These are phyloP conservation scores for Toxonevra muliebris DNA, from an alignment of 2,888 invertebrate genomes.

Conservation along the genomic window DNA sequence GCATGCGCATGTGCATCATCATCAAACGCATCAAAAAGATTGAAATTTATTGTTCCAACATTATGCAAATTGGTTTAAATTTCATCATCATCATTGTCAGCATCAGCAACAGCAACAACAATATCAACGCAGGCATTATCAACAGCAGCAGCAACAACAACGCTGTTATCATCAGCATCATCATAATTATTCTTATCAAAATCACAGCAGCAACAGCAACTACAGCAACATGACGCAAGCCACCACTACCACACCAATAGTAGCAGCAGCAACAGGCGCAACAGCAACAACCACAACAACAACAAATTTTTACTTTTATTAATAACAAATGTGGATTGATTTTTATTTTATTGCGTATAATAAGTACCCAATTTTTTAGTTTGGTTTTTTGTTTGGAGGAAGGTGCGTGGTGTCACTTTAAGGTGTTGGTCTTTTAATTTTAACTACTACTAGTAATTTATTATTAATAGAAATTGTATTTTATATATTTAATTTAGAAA, in stretches of 20 bases:
- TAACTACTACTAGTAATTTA: no score
- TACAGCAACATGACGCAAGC: constrained; percentile 12
- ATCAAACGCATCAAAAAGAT: constrained; percentile 57
- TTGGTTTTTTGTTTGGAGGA: no score
- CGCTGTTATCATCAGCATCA: constrained; percentile 47
- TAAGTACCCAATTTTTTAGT: no score
- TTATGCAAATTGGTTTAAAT: constrained; percentile 59
- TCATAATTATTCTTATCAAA: constrained; percentile 44
- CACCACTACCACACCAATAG: constrained; percentile 1
- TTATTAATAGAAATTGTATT: no score
- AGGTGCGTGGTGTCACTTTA: no score
- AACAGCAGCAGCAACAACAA: constrained; percentile 37
- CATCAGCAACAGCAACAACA: constrained; percentile 39
- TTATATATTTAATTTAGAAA: no score
- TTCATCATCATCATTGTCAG: constrained; percentile 39
- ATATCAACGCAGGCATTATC: constrained; percentile 35
- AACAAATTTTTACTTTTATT: constrained; percentile 23
- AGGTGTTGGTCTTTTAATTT: no score
- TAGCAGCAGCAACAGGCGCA: constrained; percentile 38
- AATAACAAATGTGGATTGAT: not conserved
- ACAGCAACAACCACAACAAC: constrained; percentile 22
- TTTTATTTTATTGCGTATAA: no score
- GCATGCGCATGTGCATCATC: constrained; percentile 39
- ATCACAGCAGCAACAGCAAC: constrained; percentile 13
- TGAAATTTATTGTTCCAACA: constrained; percentile 59